A percentile compares a stretch with the other conserved stretches of the same genome.
These are phyloP conservation scores for Stenodema calcarata DNA, from an alignment of 2,888 invertebrate genomes.

Conservation along the genomic window DNA sequence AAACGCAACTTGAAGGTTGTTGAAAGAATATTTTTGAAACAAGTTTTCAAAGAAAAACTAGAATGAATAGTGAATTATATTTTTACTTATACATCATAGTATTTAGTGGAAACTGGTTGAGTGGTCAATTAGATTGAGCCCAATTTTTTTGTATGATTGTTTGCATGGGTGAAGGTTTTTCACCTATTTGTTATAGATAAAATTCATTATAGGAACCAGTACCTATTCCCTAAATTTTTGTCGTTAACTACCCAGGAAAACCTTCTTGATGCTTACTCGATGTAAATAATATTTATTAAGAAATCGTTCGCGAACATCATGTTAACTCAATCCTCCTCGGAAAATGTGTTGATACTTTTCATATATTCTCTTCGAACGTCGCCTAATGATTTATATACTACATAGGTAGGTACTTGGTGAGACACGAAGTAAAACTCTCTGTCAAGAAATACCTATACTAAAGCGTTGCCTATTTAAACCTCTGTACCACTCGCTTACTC, in stretches of 20 bases:
- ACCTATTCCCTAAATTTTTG: not conserved
- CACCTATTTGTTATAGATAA: not conserved
- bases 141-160: not conserved
- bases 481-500: slow-evolving; percentile 5
- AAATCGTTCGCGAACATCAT: not conserved
- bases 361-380: not conserved
- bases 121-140: slow-evolving; percentile 41
- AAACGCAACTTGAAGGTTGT: slow-evolving; percentile 21
- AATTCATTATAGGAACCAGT: not conserved
- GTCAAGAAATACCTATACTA: not conserved
- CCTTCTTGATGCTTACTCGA: not conserved
- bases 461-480: not conserved
- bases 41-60: not conserved
- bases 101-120: not conserved
- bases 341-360: not conserved
- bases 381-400: not conserved
- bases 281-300: not conserved
- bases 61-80: slow-evolving; percentile 30
- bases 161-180: not conserved
- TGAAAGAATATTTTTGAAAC: slow-evolving; percentile 38
- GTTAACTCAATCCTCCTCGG: not conserved
- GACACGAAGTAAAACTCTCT: not conserved
- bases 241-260: not conserved
- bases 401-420: not conserved
- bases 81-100: slow-evolving; percentile 27